phyloP scores from a whole-genome alignment of 2,888 invertebrate genomes.

The Hololepta plana region DNA sequence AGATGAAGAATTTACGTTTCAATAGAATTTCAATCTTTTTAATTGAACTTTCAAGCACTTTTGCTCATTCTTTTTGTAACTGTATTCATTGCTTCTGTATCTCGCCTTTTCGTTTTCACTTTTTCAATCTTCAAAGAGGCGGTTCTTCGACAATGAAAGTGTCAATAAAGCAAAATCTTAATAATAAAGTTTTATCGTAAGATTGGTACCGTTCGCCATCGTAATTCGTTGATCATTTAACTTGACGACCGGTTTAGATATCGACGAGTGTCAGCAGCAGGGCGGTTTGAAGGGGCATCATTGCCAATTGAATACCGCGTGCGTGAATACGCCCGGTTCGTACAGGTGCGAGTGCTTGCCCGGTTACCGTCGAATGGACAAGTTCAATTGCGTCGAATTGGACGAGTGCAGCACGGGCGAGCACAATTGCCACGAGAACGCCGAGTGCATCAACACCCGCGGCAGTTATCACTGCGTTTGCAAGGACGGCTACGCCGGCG shows the following conservation, averaged over 20 bases:
- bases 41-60: too few species aligned
- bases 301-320: constrained; percentile 68
- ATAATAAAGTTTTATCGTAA: too few species aligned
- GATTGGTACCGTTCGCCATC: too few species aligned
- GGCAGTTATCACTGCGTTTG: constrained; percentile 67
- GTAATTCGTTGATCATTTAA: constrained; percentile 1
- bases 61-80: too few species aligned
- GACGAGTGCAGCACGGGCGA: constrained; percentile 59
- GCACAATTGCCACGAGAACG: constrained; percentile 58
- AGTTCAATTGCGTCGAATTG: constrained; percentile 63
- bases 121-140: too few species aligned
- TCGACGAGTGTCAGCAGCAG: constrained; percentile 67
- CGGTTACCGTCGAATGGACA: constrained; percentile 58
- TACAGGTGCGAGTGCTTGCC: constrained; percentile 71
- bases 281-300: constrained; percentile 68
- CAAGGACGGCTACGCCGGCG: constrained; percentile 52
- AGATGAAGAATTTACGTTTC: too few species aligned
- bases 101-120: too few species aligned
- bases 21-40: too few species aligned
- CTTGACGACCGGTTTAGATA: constrained; percentile 53
- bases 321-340: constrained; percentile 65
- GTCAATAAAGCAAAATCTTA: not conserved
- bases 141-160: not conserved
- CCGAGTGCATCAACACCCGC: constrained; percentile 62
- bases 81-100: too few species aligned